A percentile compares a stretch with the other conserved stretches of the same genome.
These are phyloP conservation scores for Diadromus collaris DNA, from an alignment of 2,888 invertebrate genomes.

Conservation along the genomic window DNA sequence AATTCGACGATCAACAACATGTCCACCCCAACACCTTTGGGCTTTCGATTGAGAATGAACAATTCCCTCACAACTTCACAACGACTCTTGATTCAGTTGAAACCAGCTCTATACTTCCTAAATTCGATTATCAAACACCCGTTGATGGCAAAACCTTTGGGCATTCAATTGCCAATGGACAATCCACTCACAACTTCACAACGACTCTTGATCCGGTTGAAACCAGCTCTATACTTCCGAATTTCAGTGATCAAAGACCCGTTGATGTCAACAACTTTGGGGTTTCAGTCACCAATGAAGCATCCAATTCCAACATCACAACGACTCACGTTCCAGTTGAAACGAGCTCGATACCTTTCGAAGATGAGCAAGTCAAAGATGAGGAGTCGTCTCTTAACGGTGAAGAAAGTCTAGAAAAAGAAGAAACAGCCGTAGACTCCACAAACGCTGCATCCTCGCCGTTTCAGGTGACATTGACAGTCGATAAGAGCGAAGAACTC, in stretches of 20 bases:
- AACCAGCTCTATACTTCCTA: neutral
- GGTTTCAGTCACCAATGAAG: neutral
- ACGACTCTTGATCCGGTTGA: neutral
- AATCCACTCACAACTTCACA: neutral
- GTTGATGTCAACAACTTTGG: neutral
- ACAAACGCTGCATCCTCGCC: slow-evolving; percentile 66
- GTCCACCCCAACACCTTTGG: neutral
- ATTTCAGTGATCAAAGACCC: neutral
- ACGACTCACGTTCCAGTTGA: neutral
- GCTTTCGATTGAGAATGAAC: neutral
- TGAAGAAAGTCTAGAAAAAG: slow-evolving; percentile 17
- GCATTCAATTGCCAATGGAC: neutral
- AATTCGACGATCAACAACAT: neutral
- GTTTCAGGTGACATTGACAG: slow-evolving; percentile 67
- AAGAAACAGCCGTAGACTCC: slow-evolving; percentile 54
- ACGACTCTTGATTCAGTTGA: neutral
- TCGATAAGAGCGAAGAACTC: slow-evolving; percentile 64
- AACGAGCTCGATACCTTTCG: neutral
- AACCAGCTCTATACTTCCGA: neutral
- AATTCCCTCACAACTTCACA: neutral
- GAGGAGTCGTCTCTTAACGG: neutral
- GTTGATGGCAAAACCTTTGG: neutral
- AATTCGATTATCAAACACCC: neutral
- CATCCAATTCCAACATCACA: neutral
- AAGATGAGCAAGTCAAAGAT: neutral